Evolutionary conservation across 2,797 vertebrate species (phyloP), one percentile per base, ranked within the genome.

Genomic region (Falco novaeseelandiae): DNA sequence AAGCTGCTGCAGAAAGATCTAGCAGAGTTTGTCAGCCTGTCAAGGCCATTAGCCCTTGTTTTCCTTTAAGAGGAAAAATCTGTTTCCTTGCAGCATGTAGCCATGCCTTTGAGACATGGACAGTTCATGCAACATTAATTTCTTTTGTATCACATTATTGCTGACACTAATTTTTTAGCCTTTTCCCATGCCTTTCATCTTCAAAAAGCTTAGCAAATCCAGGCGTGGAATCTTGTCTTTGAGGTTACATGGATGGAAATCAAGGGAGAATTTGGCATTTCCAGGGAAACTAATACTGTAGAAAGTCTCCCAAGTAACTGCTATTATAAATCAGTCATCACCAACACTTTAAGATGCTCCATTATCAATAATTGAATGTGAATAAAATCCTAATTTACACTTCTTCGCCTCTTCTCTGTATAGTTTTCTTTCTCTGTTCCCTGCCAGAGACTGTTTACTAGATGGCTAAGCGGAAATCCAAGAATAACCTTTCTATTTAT

Each of bases 401-500:
- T 74, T 48, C 70, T 83, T 84, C 8, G 0, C 58, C 72, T 90
- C 61, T 95, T 42, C 57, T 59, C 73, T 66, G 51, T 32, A 44
- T 17, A 72, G 76, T 86, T 95, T 88, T 93, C 89, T 73, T 86
- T 78, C 93, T 70, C 84, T 76, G 51, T 79, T 93, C 79, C 82
- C 84, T 88, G 89, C 82, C 87, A 95, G 93, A 76, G 93, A 96
- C 65, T 96, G 93, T 97, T 96, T 97, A 97, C 97, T 97, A 96
- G 95, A 90, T 48, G 93, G 90, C 58, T 92, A 91, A 96, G 92
- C 27, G 79, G 96, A 97, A 96, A 95, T 91, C 94, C 92, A 96
- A 95, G 94, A 97, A 97, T 94, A 97, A 96, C 91, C 84, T 97
- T 96, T 96, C 95, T 96, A 96, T 97, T 97, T 94, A 59, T 42